A percentile compares a stretch with the other conserved stretches of the same genome.
phyloP scores from a whole-genome alignment of 1,140 invertebrate genomes.

The Saxidomus purpurata region DNA sequence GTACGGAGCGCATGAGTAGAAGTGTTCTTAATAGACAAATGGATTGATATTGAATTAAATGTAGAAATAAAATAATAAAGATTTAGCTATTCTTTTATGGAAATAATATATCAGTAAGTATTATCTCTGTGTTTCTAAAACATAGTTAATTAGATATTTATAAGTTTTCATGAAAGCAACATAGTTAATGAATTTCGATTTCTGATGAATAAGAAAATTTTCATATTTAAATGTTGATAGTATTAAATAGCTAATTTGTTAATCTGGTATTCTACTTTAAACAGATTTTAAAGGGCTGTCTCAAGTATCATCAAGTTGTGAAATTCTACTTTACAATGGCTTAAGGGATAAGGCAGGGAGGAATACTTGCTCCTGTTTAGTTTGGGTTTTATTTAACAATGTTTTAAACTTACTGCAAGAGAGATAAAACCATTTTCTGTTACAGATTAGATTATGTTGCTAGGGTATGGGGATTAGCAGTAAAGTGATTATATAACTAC shows the following conservation, averaged over 20 bases:
- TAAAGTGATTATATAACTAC: neutral
- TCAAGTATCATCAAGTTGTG: too few species aligned
- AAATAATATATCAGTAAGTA: neutral
- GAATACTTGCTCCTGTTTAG: neutral
- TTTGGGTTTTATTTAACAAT: neutral
- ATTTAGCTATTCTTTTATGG: neutral
- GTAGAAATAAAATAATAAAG: neutral
- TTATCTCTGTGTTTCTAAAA: neutral
- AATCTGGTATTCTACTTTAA: too few species aligned
- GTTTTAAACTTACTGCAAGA: neutral
- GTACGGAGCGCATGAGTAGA: neutral
- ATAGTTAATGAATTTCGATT: too few species aligned
- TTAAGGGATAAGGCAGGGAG: neutral
- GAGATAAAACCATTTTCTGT: neutral
- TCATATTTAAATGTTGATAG: too few species aligned
- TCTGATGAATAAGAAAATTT: too few species aligned
- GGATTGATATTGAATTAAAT: neutral
- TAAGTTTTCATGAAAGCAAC: too few species aligned
- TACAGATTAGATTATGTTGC: neutral
- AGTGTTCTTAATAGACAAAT: neutral
- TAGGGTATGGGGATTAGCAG: neutral
- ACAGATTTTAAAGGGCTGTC: too few species aligned
- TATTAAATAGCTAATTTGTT: too few species aligned
- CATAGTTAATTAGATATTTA: too few species aligned
- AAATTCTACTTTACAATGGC: neutral